Evolutionary conservation across 2,888 invertebrate genomes (phyloP), one percentile per base, ranked within the genome.

Genomic region (Dasysyrphus albostriatus): DNA sequence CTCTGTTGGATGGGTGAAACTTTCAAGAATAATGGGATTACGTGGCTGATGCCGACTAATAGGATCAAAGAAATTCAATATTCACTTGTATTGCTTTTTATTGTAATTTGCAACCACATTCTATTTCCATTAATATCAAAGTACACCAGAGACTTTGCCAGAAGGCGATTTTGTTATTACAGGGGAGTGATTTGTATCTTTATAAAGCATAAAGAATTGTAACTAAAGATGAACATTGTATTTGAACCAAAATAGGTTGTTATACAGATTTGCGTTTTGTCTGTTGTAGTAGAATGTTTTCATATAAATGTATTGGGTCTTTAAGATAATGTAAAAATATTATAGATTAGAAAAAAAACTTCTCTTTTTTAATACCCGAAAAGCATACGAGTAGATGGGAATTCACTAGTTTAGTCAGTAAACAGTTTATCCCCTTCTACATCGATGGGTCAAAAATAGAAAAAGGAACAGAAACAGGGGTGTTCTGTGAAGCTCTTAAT

Each of bases 91-190:
- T 65, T 65, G 34, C 42, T 65, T 56, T 75, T 65, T 69, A 54
- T 54, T 69, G 69, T 69, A 69, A 69, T 69, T 69, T 69, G 69
- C 54, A 69, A 69, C 69, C 69, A 69, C 69, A 69, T 69, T 54
- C 34, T 54, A 54, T 69, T 69, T 69, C 69, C 54, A 69, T 69
- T 69, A 69, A 54, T 69, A 69, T 69, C 69, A 54, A 69, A 69
- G 69, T 54, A 54, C 39, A 37, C 7, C 2, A 24, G 37, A 67
- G 24, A 39, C 51, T 39, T 65, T 32, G 47, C 65, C 65, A 65
- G 47, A 16, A 65, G 65, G 65, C 32, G 24, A 32, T 32, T 67
- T 67, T 51, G 19, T 32, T n/a, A 51, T 19, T 37, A 37, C 39
- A 65, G 51, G 67, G 67, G 67, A 67, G 49, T 67, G 67, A 67